Evolutionary conservation across 2,113 vertebrate genomes (phyloP).

Genomic region (Limnothrissa miodon): DNA sequence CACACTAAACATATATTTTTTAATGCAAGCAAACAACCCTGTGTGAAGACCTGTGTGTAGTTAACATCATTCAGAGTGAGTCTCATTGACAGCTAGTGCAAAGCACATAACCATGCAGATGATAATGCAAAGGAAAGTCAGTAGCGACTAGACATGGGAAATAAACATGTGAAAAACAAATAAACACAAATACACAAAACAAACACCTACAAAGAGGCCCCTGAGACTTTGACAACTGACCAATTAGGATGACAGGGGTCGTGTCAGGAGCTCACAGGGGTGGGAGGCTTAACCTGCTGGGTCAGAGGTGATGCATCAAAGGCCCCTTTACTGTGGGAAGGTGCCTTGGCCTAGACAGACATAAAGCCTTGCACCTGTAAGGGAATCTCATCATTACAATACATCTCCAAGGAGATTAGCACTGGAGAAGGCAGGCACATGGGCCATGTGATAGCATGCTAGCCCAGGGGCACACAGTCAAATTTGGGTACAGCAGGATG

Average conservation of each 20-base stretch:
- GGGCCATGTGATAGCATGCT: constrained; percentile 8
- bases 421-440: constrained; percentile 53
- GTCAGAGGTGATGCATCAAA: constrained; percentile 74
- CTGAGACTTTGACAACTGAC: constrained; percentile 52
- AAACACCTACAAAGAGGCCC: constrained; percentile 41
- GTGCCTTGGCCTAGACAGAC: constrained; percentile 62
- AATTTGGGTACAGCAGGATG: constrained; percentile 53
- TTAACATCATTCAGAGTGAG: background rate
- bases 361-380: constrained; percentile 74
- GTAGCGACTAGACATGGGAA: constrained; percentile 2
- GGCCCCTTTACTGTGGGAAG: constrained; percentile 67
- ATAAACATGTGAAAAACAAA: constrained; percentile 22
- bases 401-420: constrained; percentile 68
- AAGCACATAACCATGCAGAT: background rate
- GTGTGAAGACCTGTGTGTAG: background rate
- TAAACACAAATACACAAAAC: constrained; percentile 31
- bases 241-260: constrained; percentile 72
- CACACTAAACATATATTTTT: too few relatives aligned
- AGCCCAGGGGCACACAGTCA: constrained; percentile 30
- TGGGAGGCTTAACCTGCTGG: constrained; percentile 70
- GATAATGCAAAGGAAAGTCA: background rate
- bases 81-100: background rate
- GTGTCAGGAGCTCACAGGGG: constrained; percentile 74
- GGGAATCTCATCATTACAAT: constrained; percentile 77
- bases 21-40: background rate